Base-by-base conservation (phyloP, 2,888 invertebrate genomes). In the Limulus polyphemus region DNA sequence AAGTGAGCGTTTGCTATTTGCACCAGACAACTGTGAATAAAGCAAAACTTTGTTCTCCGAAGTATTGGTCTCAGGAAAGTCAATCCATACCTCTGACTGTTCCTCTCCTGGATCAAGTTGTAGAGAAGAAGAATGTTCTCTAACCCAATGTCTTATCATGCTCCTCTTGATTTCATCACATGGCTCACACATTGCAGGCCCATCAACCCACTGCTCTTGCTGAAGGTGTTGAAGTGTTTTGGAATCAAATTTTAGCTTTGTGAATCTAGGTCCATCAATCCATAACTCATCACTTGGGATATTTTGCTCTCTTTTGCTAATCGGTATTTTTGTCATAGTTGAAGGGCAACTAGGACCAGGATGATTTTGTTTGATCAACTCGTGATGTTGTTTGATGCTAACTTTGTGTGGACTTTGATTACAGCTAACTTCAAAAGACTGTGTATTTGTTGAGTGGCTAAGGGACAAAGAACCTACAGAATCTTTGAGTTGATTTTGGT, bases 141-240 rank as follows among this genome's bases (percentile, higher is more conserved):
- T 91, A 1, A 92, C 91, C 92, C 92, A 92, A 73, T 90, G 87
- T 57, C 89, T 81, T 59, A 92, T 92, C 92, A 92, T 92, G 71
- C 86, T 87, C 76, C 90, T 90, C 75, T 93, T 93, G 72, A 90
- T 90, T 70, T 83, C 88, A 72, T 92, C 92, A 91, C 92, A 90
- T 72, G 88, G 91, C 0, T 92, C 88, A 73, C 92, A 91, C 91
- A 92, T 91, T 61, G 58, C 62, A 11, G 95, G 95, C 0, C 95
- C 95, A 75, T 95, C 95, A 60, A 95, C 88, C 95, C 95, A 95
- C 3, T 90, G 91, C 78, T 94, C 95, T 55, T 65, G 86, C 82
- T 76, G 65, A 17, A 65, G 49, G 12, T 65, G 63, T 48, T 63
- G 62, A 2, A 61, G 49, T 11, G 62, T 67, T 59, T 62, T 65